Conservation (phyloP, 1,140 invertebrate genomes). For the Drosophila kanapiae region DNA sequence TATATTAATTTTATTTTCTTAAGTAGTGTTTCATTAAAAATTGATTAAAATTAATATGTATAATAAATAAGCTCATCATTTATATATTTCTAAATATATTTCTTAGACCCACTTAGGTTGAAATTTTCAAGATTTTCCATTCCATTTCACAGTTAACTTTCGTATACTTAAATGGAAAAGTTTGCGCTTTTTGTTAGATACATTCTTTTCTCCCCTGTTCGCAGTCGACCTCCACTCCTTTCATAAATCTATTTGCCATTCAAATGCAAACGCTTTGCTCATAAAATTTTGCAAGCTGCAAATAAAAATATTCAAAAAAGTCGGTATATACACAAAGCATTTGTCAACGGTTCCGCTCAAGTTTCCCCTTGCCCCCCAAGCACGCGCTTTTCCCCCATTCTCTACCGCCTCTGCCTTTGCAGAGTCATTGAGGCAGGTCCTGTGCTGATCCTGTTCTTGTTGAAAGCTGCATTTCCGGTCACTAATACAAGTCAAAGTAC, state of each 20-base stretch:
- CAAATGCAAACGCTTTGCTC: slow-evolving; percentile 70
- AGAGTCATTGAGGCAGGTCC: slow-evolving; percentile 70
- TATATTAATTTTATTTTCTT: no score
- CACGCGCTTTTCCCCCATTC: background rate
- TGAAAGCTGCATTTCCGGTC: slow-evolving; percentile 80
- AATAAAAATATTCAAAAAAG: slow-evolving; percentile 71
- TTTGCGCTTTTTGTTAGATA: slow-evolving; percentile 52
- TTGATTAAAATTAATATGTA: no score
- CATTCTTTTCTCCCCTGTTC: background rate
- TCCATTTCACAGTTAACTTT: slow-evolving; percentile 16
- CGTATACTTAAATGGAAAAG: slow-evolving; percentile 56
- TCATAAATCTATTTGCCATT: slow-evolving; percentile 71
- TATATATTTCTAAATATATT: background rate
- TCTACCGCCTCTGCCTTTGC: slow-evolving; percentile 52
- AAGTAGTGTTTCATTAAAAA: no score
- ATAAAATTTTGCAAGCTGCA: slow-evolving; percentile 62
- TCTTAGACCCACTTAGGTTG: background rate
- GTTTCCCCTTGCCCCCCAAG: slow-evolving; percentile 2
- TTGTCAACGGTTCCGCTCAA: slow-evolving; percentile 61
- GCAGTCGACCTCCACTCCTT: slow-evolving; percentile 30
- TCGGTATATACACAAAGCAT: slow-evolving; percentile 62
- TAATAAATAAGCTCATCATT: background rate
- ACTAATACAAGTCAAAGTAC: slow-evolving; percentile 82
- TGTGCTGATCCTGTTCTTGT: slow-evolving; percentile 56
- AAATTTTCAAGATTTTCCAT: slow-evolving; percentile 23